phyloP scores from a whole-genome alignment of 1,140 invertebrate genomes.

The Trichonephila inaurata region DNA sequence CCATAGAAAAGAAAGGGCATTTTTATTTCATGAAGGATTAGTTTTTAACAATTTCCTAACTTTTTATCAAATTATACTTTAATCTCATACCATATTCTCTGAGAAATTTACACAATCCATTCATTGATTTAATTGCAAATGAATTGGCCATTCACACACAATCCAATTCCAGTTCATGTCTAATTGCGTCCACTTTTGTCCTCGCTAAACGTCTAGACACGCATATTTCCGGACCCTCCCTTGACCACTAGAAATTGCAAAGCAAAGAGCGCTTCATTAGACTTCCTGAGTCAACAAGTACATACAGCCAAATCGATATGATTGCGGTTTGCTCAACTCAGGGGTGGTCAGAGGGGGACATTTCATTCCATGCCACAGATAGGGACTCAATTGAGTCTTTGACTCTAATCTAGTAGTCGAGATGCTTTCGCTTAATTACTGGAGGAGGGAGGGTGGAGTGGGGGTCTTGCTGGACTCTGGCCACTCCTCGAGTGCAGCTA shows the following conservation, averaged over 20 bases:
- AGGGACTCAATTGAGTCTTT: slow-evolving; percentile 57
- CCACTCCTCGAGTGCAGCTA: background rate
- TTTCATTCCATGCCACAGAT: slow-evolving; percentile 27
- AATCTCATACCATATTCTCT: no score
- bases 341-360: background rate
- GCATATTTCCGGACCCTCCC: background rate
- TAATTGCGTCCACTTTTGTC: background rate
- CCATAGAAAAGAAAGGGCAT: no score
- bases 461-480: background rate
- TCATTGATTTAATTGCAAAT: no score
- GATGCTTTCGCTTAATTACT: slow-evolving; percentile 54
- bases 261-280: slow-evolving; percentile 45
- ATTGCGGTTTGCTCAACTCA: background rate
- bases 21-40: no score
- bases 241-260: slow-evolving; percentile 17
- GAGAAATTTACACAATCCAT: no score
- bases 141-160: no score
- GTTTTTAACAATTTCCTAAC: no score
- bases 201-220: background rate
- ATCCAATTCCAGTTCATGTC: no score
- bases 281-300: slow-evolving; percentile 53
- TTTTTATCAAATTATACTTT: no score
- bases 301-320: slow-evolving; percentile 19
- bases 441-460: background rate
- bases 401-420: slow-evolving; percentile 45